Conservation (phyloP, 2,888 invertebrate genomes). For the Tanypteryx hageni region DNA sequence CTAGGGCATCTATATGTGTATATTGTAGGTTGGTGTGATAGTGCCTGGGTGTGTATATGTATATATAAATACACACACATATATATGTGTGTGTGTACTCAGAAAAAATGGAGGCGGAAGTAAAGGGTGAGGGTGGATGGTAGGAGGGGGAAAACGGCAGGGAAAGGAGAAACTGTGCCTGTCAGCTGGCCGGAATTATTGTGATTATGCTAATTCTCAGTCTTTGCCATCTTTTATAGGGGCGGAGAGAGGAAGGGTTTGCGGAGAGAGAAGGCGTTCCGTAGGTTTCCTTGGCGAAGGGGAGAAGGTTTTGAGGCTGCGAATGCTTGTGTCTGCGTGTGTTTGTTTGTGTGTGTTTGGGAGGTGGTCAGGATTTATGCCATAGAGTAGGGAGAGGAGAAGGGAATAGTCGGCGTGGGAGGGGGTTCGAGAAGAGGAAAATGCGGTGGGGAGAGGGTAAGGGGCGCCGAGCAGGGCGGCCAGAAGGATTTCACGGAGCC, state of each 20-base stretch:
- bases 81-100: not conserved
- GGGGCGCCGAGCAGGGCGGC: not conserved
- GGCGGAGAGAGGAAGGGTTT: conserved; percentile 43
- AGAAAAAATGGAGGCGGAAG: not conserved
- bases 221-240: conserved; percentile 66
- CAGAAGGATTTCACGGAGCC: conserved; percentile 44
- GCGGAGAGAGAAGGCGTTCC: not conserved
- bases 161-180: conserved; percentile 65
- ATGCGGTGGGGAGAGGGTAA: not conserved
- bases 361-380: conserved; percentile 44
- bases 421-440: no score
- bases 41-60: not conserved
- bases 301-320: not conserved
- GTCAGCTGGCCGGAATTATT: conserved; percentile 68
- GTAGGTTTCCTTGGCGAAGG: conserved; percentile 25
- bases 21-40: not conserved
- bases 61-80: not conserved
- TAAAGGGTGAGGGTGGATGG: not conserved
- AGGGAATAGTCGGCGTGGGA: not conserved
- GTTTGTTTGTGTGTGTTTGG: not conserved
- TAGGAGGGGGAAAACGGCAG: not conserved
- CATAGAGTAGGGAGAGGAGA: not conserved
- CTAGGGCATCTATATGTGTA: no score
- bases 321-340: not conserved
- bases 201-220: conserved; percentile 68